Evolutionary conservation across 2,113 vertebrate species (phyloP), one percentile per base, ranked within the genome.

Genomic region (Seriola quinqueradiata): DNA sequence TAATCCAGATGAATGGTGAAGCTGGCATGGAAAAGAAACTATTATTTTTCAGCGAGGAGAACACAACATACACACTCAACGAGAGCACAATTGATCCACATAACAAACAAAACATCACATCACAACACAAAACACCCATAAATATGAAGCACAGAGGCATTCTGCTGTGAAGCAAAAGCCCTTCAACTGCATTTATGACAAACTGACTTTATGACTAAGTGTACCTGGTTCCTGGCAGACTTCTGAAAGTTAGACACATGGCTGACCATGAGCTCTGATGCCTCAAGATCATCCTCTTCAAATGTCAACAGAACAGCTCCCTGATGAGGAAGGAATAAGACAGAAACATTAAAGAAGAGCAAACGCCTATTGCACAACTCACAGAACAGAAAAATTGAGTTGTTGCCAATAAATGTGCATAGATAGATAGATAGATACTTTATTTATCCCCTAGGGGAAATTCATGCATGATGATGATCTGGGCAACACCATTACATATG

Each of bases 181-280:
- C 42, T 50, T 21, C 0, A 58, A 10, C 6, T 59, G 4, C 21
- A 71, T 16, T 54, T 19, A 57, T 28, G 21, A 83, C 36, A 59
- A 36, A 58, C 8, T n/a, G 13, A 46, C 28, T 55, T 4, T 17
- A 69, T 1, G 11, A 59, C 14, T 36, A 38, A 64, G 5, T 90
- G 94, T 94, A 99, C 98, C 97, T 99, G 98, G 75, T 95, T 95
- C 60, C 88, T 88, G 5, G 92, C 90, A 8, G 96, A 96, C 84
- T 93, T 95, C 52, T 93, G 90, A 78, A 96, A 81, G 38, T 93
- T 97, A 66, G 94, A 94, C 32, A 98, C 95, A 3, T 87, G 89
- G 65, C 93, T 92, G 68, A 99, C 85, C 0, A 42, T 83, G 81
- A 99, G 95, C 65, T 97, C 95, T 16, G 97, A 94, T 0, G 96